Evolutionary conservation across 2,113 vertebrate species (phyloP).

Genomic region (Rhabdomys dilectus): DNA sequence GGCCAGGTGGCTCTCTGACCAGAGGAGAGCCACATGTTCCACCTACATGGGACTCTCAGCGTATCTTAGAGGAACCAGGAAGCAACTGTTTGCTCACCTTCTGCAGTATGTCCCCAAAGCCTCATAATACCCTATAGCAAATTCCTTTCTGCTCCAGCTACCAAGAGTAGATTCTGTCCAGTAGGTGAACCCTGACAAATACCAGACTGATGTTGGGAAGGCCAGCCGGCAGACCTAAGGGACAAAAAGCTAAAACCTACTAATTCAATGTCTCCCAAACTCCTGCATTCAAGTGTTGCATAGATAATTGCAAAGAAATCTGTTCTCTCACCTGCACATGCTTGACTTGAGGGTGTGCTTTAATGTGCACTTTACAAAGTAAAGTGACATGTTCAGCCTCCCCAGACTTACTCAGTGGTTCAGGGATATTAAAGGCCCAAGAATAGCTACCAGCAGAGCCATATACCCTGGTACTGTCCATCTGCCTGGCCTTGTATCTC

Average conservation of each 20-base stretch:
- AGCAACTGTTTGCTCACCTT: not conserved
- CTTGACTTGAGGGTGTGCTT: not conserved
- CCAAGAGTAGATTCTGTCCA: not conserved
- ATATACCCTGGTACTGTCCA: not conserved
- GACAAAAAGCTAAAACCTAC: not conserved
- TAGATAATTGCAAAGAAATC: not conserved
- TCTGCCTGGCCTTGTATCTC: not conserved
- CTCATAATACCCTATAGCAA: not conserved
- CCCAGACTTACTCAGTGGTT: not conserved
- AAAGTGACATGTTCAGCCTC: not conserved
- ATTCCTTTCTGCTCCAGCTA: not conserved
- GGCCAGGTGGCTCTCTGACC: not conserved
- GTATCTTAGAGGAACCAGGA: not conserved
- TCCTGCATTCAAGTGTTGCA: not conserved
- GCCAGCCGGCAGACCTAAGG: not conserved
- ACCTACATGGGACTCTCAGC: too few relatives aligned
- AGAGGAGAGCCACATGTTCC: not conserved
- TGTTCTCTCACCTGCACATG: not conserved
- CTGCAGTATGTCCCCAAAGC: not conserved
- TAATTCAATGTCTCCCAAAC: not conserved
- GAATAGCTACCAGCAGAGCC: not conserved
- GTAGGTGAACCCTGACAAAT: not conserved
- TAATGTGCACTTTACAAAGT: not conserved
- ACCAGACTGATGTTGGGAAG: not conserved
- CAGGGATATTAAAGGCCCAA: not conserved